Evolutionary conservation across 2,113 vertebrate species (phyloP), one percentile per base, ranked within the genome.

Genomic region (Semicossyphus pulcher): DNA sequence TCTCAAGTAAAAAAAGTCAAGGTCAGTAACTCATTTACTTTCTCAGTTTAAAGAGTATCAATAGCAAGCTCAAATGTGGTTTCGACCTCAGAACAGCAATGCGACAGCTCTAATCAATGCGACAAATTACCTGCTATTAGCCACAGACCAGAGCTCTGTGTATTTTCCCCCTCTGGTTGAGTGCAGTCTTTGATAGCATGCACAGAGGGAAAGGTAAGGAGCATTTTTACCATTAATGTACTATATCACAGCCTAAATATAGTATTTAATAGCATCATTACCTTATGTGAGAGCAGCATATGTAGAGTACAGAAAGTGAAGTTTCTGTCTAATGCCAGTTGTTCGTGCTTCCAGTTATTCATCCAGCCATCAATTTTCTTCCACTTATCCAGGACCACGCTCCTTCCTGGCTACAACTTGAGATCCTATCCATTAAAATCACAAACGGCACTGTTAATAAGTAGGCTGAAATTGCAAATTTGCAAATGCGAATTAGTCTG

Each of bases 101-200:
- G 39, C 76, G 72, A 76, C 69, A 56, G 65, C 57, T 79, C 20
- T 39, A 82, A 87, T 90, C 86, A 82, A 86, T 78, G 69, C 72
- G 80, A 84, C 78, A 87, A 80, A 86, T 86, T 36, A 73, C 80
- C 64, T 73, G 63, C 85, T 72, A 87, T 87, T 84, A 84, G 70
- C 80, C 54, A 71, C 76, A 62, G 76, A 67, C 63, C 59, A 36
- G 36, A 34, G 26, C 44, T 63, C 66, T 81, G 29, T 56, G 29
- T 76, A 65, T 41, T 45, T 54, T 41, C 47, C 60, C 53, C 25
- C 20, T 48, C 12, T 45, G 52, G 57, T 63, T 77, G 59, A 52
- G 41, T 64, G 51, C 53, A 84, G 34, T 41, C 63, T 59, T 61
- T 59, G 28, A 57, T 60, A 68, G 63, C 45, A 41, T 48, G 69